A percentile compares a stretch with the other conserved stretches of the same genome.
These are phyloP conservation scores for Sapajus apella DNA, from an alignment of 2,113 vertebrate species.

Conservation along the genomic window DNA sequence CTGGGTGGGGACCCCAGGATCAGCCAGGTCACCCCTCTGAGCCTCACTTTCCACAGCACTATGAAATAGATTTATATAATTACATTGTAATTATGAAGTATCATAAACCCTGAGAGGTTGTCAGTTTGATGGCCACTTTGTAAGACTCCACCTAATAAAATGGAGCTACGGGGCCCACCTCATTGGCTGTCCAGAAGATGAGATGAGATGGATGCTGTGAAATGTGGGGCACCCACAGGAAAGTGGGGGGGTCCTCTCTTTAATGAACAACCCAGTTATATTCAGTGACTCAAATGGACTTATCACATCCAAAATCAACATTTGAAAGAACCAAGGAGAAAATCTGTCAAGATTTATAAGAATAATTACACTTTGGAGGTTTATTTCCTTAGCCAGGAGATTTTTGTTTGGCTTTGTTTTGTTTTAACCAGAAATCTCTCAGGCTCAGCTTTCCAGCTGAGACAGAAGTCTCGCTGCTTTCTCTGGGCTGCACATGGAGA, in stretches of 20 bases:
- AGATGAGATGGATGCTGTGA: neutral
- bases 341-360: neutral
- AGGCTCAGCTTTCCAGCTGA: neutral
- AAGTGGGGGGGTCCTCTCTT: neutral
- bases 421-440: neutral
- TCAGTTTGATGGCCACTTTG: too few species aligned
- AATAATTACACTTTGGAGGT: neutral
- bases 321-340: neutral
- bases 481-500: neutral
- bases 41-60: neutral
- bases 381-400: neutral
- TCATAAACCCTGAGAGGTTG: neutral
- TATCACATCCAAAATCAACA: neutral
- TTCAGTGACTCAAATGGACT: neutral
- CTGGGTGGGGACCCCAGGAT: neutral
- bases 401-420: neutral
- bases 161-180: neutral
- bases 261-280: neutral
- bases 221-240: accelerated
- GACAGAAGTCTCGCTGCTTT: neutral
- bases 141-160: neutral
- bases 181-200: neutral
- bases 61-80: neutral
- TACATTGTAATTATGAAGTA: neutral
- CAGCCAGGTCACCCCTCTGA: neutral